Conservation (phyloP, 1,140 invertebrate genomes). For the Drosophila subpulchrella region DNA sequence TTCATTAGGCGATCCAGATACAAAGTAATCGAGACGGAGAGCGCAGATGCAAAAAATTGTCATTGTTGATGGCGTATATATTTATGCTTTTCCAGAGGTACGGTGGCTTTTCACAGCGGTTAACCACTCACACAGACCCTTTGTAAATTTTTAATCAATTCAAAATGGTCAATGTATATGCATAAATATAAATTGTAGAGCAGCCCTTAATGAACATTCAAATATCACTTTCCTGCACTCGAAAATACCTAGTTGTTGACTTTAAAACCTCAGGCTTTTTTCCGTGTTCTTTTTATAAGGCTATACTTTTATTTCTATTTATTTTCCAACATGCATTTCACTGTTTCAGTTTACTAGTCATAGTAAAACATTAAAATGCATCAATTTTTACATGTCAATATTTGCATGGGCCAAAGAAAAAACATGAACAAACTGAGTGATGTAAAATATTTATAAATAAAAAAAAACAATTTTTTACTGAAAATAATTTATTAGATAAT, state of each 20-base stretch:
- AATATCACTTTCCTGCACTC: too few species aligned
- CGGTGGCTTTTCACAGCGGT: not conserved
- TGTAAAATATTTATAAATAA: too few species aligned
- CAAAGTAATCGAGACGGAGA: constrained; percentile 4
- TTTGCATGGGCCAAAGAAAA: not conserved
- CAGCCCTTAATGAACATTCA: too few species aligned
- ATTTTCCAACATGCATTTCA: not conserved
- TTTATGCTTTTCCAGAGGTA: not conserved
- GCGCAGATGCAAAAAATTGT: constrained; percentile 40
- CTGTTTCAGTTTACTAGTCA: not conserved
- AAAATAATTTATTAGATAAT: not conserved
- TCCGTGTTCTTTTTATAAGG: not conserved
- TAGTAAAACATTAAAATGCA: not conserved
- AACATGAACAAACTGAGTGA: not conserved
- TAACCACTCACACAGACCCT: not conserved
- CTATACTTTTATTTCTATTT: too few species aligned
- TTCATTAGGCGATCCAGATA: constrained; percentile 58
- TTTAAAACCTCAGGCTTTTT: too few species aligned
- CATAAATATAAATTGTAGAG: not conserved
- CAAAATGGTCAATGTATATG: not conserved
- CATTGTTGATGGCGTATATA: constrained; percentile 2
- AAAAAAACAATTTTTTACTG: not conserved
- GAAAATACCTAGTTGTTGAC: too few species aligned
- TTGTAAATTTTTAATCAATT: not conserved
- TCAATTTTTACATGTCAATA: not conserved